A percentile compares a stretch with the other conserved stretches of the same genome.
phyloP scores from a whole-genome alignment of 2,797 vertebrate species.

The Pseudotriccus pelzelni region DNA sequence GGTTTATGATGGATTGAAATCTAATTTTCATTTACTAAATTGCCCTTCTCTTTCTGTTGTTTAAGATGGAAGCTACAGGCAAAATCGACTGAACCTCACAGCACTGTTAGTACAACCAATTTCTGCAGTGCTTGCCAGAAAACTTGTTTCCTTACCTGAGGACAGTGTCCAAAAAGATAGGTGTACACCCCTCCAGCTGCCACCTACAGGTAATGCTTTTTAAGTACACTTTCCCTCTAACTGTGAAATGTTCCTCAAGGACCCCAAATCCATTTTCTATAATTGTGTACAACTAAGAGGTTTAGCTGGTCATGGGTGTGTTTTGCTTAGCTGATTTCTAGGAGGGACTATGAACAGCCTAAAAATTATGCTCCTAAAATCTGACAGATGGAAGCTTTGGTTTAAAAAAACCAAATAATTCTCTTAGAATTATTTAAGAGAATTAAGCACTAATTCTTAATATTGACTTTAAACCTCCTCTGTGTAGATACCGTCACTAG shows the following conservation, averaged over 20 bases:
- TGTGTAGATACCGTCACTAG: slow-evolving; percentile 16
- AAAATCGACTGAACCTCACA: slow-evolving; percentile 77
- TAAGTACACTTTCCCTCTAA: not conserved
- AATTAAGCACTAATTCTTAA: slow-evolving; percentile 72
- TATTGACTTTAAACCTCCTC: slow-evolving; percentile 62
- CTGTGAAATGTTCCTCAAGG: not conserved
- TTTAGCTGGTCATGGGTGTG: not conserved
- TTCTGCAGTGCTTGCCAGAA: slow-evolving; percentile 82
- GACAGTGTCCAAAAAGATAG: slow-evolving; percentile 4
- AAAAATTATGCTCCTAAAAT: not conserved
- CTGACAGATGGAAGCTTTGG: not conserved
- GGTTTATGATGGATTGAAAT: not conserved
- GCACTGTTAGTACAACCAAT: slow-evolving; percentile 90
- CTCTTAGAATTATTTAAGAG: slow-evolving; percentile 52
- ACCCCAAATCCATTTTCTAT: not conserved
- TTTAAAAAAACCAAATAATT: not conserved
- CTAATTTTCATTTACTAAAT: not conserved
- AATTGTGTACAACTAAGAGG: not conserved
- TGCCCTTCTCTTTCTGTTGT: slow-evolving; percentile 10
- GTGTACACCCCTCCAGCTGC: slow-evolving; percentile 79
- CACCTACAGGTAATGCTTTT: slow-evolving; percentile 78
- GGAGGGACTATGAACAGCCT: not conserved
- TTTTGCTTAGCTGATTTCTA: not conserved
- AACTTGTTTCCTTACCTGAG: slow-evolving; percentile 74
- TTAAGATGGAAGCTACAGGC: slow-evolving; percentile 81